phyloP scores from a whole-genome alignment of 2,113 vertebrate genomes.

The Bos javanicus region DNA sequence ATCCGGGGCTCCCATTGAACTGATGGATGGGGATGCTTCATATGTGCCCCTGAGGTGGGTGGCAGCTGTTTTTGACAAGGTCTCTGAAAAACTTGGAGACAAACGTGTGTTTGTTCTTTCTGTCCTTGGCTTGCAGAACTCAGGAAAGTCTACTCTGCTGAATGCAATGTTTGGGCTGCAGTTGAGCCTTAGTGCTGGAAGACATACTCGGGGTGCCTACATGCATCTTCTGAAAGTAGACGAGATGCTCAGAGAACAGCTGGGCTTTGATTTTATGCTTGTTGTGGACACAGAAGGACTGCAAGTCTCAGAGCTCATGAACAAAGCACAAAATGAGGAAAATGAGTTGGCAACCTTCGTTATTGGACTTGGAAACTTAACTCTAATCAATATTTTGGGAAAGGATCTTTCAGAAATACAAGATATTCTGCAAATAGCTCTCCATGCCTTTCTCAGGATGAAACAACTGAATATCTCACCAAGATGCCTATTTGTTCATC shows the following conservation, averaged over 20 bases:
- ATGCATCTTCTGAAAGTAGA: constrained; percentile 81
- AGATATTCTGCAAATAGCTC: background rate
- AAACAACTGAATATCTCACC: background rate
- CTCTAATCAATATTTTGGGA: background rate
- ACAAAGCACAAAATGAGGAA: background rate
- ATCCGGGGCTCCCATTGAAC: constrained; percentile 80
- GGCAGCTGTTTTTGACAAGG: constrained; percentile 76
- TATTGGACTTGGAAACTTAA: background rate
- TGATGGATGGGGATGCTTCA: constrained; percentile 86
- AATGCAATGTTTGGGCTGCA: constrained; percentile 83
- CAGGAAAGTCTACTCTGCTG: constrained; percentile 85
- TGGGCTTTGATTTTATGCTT: constrained; percentile 68
- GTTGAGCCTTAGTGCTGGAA: constrained; percentile 82
- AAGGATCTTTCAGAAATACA: background rate
- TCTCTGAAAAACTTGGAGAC: constrained; percentile 78
- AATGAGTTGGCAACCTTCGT: background rate
- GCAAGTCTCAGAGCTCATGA: background rate
- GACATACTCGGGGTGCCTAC: constrained; percentile 82
- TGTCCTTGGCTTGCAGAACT: constrained; percentile 82
- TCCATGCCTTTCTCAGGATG: background rate
- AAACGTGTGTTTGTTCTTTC: constrained; percentile 82
- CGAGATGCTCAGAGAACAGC: background rate
- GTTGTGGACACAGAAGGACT: background rate
- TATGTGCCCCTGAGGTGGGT: constrained; percentile 82
- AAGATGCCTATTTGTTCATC: background rate